Conservation (phyloP, 53 echinoderm and acorn worm genomes). For the Temnopleurus reevesii region DNA sequence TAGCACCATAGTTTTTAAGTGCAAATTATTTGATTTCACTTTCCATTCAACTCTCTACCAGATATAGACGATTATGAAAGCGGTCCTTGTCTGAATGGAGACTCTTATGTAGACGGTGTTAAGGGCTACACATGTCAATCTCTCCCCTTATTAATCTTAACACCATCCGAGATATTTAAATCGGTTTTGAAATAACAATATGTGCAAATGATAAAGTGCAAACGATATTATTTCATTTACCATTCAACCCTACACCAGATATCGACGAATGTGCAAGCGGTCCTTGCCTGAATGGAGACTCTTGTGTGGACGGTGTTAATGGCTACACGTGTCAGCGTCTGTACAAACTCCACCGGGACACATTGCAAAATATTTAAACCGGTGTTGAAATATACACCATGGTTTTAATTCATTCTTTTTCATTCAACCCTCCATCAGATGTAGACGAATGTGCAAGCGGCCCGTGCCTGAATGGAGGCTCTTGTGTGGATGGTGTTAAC, state of each 20-base stretch:
- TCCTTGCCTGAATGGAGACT: conserved; percentile 52
- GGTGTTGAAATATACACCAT: too few relatives aligned
- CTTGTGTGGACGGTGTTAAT: background rate
- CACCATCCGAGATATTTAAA: too few relatives aligned
- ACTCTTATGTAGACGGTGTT: background rate
- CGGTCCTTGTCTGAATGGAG: background rate
- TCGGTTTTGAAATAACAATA: too few relatives aligned
- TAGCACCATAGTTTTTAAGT: too few relatives aligned
- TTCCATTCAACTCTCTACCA: too few relatives aligned
- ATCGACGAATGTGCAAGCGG: conserved; percentile 43
- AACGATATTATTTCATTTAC: too few relatives aligned
- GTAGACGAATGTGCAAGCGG: conserved; percentile 63
- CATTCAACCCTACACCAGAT: too few relatives aligned
- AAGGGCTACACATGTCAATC: too few relatives aligned
- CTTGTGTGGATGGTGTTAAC: conserved; percentile 57
- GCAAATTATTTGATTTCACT: too few relatives aligned
- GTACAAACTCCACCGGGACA: conserved; percentile 1
- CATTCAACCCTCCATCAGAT: conserved; percentile 45
- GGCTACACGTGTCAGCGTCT: conserved; percentile 35
- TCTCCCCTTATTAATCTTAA: too few relatives aligned
- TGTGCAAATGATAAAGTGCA: too few relatives aligned
- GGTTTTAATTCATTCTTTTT: too few relatives aligned
- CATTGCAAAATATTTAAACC: conserved; percentile 46
- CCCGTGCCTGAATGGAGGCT: conserved; percentile 62
- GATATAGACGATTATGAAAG: background rate